Evolutionary conservation across 2,797 vertebrate genomes (phyloP), one percentile per base, ranked within the genome.

Genomic region (Neosalanx taihuensis): DNA sequence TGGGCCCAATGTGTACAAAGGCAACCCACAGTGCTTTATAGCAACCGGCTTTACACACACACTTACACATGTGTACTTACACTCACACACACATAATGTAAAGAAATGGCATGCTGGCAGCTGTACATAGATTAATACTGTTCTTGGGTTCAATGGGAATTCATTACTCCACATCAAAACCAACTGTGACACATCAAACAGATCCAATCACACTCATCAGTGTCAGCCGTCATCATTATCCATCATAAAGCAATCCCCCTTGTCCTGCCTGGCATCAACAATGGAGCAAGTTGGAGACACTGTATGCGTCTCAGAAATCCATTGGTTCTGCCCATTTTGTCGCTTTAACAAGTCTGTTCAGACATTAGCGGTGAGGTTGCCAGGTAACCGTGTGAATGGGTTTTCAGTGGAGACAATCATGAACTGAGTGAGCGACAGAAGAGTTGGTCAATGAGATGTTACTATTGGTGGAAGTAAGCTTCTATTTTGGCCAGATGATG

Each of bases 1-100:
- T 72, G 58, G 58, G 12, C 35, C 70, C 67, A 68, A 20, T 2
- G 46, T 46, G 10, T 20, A 71, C 35, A 70, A 70, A 57, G 56
- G 20, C 20, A 56, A 64, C 70, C 71, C 66, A 69, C n/a, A 6
- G 60, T 67, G 69, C 49, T 70, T 57, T 68, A 60, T 67, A 76
- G 29, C 49, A 57, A 67, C 26, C 65, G 35, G 60, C 62, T 71
- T 9, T 15, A 53, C 4, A 30, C 53, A 68, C 13, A 58, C 31
- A 69, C n/a, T 29, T 1, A 10, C n/a, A 59, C 51, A 69, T 53
- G 57, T 7, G 33, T 9, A 37, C 29, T 18, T 17, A n/a, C 10
- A 5, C 49, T 17, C 61, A 63, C 61, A 63, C 4, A 35, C 61
- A 33, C 62, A 64, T 4, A 33, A 26, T 46, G 41, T 46, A 46